These are phyloP conservation scores for Parotia lawesii DNA, from an alignment of 2,113 vertebrate genomes.

Conservation along the genomic window DNA sequence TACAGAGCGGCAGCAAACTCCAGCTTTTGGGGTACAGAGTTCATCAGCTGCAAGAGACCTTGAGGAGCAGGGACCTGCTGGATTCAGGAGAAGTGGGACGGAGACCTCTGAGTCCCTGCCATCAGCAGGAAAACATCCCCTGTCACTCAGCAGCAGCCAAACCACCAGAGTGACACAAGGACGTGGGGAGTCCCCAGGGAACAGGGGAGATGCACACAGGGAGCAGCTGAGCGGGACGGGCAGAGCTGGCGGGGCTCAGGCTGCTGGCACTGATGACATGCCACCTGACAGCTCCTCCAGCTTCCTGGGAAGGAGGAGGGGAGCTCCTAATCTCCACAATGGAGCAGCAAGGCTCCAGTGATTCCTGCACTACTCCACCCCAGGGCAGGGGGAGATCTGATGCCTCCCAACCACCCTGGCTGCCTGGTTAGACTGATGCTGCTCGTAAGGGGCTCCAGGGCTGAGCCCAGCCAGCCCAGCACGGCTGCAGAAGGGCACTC, in stretches of 20 bases:
- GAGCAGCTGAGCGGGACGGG: not conserved
- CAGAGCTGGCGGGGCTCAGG: not conserved
- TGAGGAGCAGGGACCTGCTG: not conserved
- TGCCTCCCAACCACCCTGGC: fast-evolving
- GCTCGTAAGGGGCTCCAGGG: not conserved
- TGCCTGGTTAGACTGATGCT: not conserved
- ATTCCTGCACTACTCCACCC: not conserved
- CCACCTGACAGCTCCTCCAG: not conserved
- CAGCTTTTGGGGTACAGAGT: not conserved
- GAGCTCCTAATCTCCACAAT: not conserved
- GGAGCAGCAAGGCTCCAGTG: not conserved
- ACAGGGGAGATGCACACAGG: fast-evolving
- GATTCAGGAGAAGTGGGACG: not conserved
- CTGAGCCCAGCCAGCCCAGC: not conserved
- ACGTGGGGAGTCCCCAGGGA: not conserved
- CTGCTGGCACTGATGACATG: not conserved
- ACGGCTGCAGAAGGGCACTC: not conserved
- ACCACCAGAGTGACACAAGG: not conserved
- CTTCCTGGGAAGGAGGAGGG: not conserved
- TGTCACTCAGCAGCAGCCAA: not conserved
- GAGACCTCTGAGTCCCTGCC: not conserved
- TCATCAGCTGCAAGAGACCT: not conserved
- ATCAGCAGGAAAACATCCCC: not conserved
- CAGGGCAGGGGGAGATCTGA: not conserved
- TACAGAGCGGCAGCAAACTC: not conserved